Evolutionary conservation across 2,113 vertebrate species (phyloP).

Genomic region (Cebidichthys violaceus): DNA sequence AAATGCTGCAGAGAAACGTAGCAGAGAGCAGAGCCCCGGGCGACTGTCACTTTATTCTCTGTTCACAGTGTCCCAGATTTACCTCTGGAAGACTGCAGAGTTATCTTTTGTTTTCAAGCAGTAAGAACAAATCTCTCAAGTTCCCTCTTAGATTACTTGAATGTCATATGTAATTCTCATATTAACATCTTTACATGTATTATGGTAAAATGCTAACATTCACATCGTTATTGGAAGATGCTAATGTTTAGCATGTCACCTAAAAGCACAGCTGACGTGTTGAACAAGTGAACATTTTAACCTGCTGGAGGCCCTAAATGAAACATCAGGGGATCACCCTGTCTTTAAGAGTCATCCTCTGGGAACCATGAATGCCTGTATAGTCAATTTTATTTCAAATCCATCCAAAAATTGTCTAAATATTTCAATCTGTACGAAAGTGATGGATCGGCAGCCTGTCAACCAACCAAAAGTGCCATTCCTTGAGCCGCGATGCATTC

Average conservation of each 20-base stretch:
- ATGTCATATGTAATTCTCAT: neutral
- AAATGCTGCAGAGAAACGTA: neutral
- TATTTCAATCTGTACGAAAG: neutral
- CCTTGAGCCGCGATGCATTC: neutral
- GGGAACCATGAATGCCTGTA: neutral
- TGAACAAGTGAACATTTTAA: neutral
- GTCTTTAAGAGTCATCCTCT: neutral
- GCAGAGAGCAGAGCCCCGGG: neutral
- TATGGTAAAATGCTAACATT: neutral
- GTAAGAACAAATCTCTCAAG: no score
- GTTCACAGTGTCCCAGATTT: neutral
- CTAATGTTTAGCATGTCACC: neutral
- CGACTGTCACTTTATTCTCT: neutral
- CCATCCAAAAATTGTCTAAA: neutral
- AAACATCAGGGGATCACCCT: neutral
- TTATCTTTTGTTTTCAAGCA: neutral
- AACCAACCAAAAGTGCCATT: neutral
- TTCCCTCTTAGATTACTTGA: neutral
- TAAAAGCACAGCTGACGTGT: neutral
- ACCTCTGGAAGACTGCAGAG: neutral
- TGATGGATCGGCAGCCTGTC: neutral
- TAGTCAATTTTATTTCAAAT: neutral
- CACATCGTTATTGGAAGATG: neutral
- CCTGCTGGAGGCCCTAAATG: neutral
- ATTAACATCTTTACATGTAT: neutral